Evolutionary conservation across 2,888 invertebrate species (phyloP), one percentile per base, ranked within the genome.

Genomic region (Apamea epomidion): DNA sequence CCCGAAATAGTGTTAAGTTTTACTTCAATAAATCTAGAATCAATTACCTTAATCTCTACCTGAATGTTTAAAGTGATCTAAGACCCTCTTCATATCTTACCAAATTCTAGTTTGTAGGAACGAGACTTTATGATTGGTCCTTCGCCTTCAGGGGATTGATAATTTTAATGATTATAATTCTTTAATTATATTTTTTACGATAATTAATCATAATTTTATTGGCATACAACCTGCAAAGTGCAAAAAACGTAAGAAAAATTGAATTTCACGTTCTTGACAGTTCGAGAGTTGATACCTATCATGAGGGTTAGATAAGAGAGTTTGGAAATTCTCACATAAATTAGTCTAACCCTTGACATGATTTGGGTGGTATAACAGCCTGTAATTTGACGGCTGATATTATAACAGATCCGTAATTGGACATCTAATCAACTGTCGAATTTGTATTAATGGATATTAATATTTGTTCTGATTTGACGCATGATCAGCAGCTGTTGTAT

Each of bases 351-450:
- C 73, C 78, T 81, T 76, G 76, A 80, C 64, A 64, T 73, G 72
- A 80, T 74, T 82, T 71, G 76, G 67, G 69, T 54, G 60, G 32
- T 60, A 69, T 64, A 68, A 37, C 69, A 51, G 80, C 72, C 73
- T 67, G 74, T 83, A 89, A 89, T 87, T 81, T 85, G 90, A 80
- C 88, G 77, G 71, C 62, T 79, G 84, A 87, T 78, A 72, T 81
- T 25, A 82, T 81, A 45, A 72, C 67, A 65, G 4, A 21, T 10
- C 51, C 42, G 25, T 87, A 81, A 88, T 90, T 85, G 62, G 82
- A 79, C 85, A 75, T 68, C 48, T 71, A 68, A 83, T 87, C 82
- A 84, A 45, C 25, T 76, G 81, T 85, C 88, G 37, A 64, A 85
- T 89, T 85, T 84, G 71, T 77, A 48, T 65, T 71, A 60, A 75